Conservation (phyloP, 2,113 vertebrate species). For the Pteruthius melanotis region DNA sequence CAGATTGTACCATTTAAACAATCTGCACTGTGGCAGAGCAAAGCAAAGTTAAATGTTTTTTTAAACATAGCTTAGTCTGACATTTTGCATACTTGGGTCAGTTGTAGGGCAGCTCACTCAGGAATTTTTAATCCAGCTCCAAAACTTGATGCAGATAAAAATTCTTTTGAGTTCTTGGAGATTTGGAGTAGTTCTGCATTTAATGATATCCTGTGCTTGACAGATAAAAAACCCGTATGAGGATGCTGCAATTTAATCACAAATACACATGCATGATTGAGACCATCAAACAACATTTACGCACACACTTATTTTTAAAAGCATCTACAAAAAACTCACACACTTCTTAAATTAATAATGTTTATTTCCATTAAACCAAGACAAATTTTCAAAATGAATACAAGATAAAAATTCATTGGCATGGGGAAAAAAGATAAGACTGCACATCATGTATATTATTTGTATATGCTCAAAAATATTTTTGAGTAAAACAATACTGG, state of each 20-base stretch:
- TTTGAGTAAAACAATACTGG: constrained; percentile 22
- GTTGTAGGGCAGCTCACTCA: not conserved
- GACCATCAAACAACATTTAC: not conserved
- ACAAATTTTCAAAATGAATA: constrained; percentile 51
- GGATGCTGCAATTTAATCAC: constrained; percentile 17
- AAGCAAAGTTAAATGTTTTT: not conserved
- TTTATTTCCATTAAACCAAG: constrained; percentile 72
- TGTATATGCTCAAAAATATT: not conserved
- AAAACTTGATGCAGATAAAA: not conserved
- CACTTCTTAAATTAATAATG: constrained; percentile 14
- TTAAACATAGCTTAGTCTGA: not conserved
- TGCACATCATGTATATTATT: not conserved
- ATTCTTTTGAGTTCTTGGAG: not conserved
- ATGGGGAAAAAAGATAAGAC: constrained; percentile 4
- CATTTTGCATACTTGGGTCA: not conserved
- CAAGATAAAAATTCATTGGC: constrained; percentile 40
- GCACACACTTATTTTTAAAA: not conserved
- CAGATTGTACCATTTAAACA: not conserved
- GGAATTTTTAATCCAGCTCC: constrained; percentile 1
- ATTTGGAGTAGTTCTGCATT: not conserved
- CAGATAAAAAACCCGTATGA: not conserved
- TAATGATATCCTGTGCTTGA: not conserved
- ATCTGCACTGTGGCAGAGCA: not conserved
- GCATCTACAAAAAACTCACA: not conserved
- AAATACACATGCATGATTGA: not conserved